Evolutionary conservation across 2,797 vertebrate genomes (phyloP), one percentile per base, ranked within the genome.

Genomic region (Crocodylus rhombifer): DNA sequence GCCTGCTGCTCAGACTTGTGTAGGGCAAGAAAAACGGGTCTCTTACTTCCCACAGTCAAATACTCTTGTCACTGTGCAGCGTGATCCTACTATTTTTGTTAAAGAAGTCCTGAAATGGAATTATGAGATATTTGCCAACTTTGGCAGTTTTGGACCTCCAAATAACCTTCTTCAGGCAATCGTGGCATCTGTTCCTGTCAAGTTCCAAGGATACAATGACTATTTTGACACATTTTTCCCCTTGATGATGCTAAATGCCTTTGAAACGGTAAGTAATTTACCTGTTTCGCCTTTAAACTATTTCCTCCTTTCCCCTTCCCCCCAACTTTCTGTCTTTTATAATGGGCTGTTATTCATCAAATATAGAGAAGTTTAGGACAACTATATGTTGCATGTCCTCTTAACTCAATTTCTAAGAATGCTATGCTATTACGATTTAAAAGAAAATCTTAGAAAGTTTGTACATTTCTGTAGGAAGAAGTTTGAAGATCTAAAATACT

Each of bases 191-290:
- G 98, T 99, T 63, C 98, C 98, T 3, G 79, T 97, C 36, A 94
- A 8, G 2, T 99, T 99, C 94, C 93, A 94, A 58, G 95, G 94
- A 51, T 98, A 97, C 65, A 80, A 95, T 2, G 98, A 98, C 14
- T 99, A 99, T 84, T 98, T 98, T 86, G 81, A 88, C 36, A 97
- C 97, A 0, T 98, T 98, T 89, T 98, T 98, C 77, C 98, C 98
- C 33, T 95, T 99, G 97, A 95, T 98, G 97, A 95, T 99, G 73
- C 77, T 98, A 77, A 99, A 99, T 42, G 97, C 98, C 25, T 99
- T 99, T 96, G 98, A 99, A 97, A 98, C 98, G 51, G 99, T 99
- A 96, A 97, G 98, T 96, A 81, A 25, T 11, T 23, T 79, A 6
- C 76, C 26, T 93, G 21, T 6, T 33, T 7, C 9, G 62, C 33